Evolutionary conservation across 2,113 vertebrate genomes (phyloP).

Genomic region (Sula dactylatra): DNA sequence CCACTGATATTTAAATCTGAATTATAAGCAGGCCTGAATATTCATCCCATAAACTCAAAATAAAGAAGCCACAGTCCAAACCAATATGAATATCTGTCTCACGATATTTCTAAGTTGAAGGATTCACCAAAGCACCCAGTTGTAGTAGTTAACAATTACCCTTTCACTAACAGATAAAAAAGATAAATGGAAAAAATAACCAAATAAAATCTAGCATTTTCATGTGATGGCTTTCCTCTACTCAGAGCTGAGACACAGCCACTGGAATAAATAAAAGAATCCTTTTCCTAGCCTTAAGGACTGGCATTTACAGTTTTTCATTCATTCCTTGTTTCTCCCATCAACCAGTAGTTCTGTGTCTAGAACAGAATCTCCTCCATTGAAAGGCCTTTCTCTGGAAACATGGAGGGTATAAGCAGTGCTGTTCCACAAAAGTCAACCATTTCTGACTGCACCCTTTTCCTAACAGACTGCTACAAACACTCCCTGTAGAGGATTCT

Average conservation of each 20-base stretch:
- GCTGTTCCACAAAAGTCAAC: not conserved
- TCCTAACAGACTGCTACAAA: conserved; percentile 2
- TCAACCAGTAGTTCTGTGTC: not conserved
- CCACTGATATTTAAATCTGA: conserved; percentile 8
- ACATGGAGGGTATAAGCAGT: not conserved
- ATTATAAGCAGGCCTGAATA: not conserved
- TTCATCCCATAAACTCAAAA: not conserved
- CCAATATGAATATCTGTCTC: conserved; percentile 1
- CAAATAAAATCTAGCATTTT: conserved; percentile 26
- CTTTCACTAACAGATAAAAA: conserved; percentile 34
- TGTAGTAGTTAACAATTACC: conserved; percentile 38
- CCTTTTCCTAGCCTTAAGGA: not conserved
- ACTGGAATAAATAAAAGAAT: not conserved
- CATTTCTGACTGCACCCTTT: not conserved
- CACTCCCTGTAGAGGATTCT: conserved; percentile 22
- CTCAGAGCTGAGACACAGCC: not conserved
- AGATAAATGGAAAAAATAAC: conserved; percentile 23
- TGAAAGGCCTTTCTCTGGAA: not conserved
- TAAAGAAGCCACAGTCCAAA: conserved; percentile 42
- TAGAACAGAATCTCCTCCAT: not conserved
- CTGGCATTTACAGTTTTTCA: not conserved
- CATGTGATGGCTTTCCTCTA: conserved; percentile 1
- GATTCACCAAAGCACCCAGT: not conserved
- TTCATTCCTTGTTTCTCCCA: not conserved
- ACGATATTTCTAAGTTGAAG: not conserved